phyloP scores from a whole-genome alignment of 2,888 invertebrate species.

The Phasia obesa region DNA sequence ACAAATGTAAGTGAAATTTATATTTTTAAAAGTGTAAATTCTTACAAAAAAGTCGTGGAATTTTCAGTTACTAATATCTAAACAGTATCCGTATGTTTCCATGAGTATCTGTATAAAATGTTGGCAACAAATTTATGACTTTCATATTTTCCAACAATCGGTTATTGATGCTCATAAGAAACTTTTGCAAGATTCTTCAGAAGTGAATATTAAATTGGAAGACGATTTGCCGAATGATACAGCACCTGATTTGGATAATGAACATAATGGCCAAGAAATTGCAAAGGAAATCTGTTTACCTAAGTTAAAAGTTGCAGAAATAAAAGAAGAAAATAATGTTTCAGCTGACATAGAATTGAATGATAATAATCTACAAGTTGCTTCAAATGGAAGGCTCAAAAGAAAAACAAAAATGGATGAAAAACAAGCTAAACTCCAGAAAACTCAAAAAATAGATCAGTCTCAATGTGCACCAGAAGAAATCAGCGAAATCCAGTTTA shows the following conservation, averaged over 20 bases:
- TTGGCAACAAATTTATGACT: constrained; percentile 60
- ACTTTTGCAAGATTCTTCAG: neutral
- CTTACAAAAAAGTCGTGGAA: neutral
- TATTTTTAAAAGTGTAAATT: neutral
- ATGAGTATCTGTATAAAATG: constrained; percentile 52
- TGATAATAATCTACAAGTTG: neutral
- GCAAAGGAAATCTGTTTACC: neutral
- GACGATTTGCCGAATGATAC: neutral
- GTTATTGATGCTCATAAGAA: neutral
- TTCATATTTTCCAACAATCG: constrained; percentile 52
- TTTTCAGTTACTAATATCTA: neutral
- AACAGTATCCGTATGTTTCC: neutral
- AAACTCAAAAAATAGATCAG: neutral
- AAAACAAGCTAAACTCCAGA: neutral
- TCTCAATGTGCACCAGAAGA: neutral
- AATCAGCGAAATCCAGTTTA: neutral
- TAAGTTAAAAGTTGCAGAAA: neutral
- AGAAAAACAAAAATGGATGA: neutral
- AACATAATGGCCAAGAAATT: neutral
- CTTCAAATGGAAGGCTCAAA: neutral
- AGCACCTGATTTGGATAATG: neutral
- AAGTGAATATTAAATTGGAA: neutral
- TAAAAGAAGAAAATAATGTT: neutral
- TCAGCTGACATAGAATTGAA: neutral
- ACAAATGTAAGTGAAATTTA: neutral